Percentiles rank a stretch among this genome's conserved stretches.
Evolutionary conservation across 2,888 invertebrate species (phyloP).

Genomic region (Malachius bipustulatus): DNA sequence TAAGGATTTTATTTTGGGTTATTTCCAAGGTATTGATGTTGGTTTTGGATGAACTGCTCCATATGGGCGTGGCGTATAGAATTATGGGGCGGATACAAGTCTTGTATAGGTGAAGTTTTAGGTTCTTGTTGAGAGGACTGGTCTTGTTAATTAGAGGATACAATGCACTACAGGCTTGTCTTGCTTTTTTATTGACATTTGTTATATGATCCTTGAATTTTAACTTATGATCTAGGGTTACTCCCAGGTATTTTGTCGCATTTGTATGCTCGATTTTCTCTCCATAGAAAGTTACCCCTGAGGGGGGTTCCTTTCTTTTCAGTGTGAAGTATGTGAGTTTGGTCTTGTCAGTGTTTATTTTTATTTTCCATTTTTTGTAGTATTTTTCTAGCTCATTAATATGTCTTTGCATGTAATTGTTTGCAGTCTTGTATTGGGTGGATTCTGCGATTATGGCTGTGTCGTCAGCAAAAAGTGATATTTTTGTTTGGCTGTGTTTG

Average conservation of each 20-base stretch:
- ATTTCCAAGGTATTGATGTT: background rate
- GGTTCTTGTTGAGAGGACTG: background rate
- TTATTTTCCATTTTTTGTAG: conserved; percentile 2
- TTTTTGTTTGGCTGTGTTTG: background rate
- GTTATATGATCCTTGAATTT: background rate
- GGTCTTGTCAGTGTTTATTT: background rate
- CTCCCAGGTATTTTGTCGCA: background rate
- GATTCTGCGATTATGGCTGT: background rate
- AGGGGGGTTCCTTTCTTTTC: background rate
- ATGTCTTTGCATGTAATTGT: background rate
- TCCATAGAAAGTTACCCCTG: background rate
- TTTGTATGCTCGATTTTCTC: background rate
- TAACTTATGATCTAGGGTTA: background rate
- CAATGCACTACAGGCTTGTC: background rate
- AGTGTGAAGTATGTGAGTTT: background rate
- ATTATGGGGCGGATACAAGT: background rate
- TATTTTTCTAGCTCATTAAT: background rate
- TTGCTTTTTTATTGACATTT: background rate
- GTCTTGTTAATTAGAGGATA: background rate
- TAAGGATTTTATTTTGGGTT: background rate
- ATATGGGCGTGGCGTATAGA: background rate
- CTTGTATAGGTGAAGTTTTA: background rate
- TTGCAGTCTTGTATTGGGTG: background rate
- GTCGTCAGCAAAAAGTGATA: background rate
- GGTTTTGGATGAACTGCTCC: background rate